Evolutionary conservation across 1,140 invertebrate genomes (phyloP), one percentile per base, ranked within the genome.

Genomic region (Metaphire vulgaris): DNA sequence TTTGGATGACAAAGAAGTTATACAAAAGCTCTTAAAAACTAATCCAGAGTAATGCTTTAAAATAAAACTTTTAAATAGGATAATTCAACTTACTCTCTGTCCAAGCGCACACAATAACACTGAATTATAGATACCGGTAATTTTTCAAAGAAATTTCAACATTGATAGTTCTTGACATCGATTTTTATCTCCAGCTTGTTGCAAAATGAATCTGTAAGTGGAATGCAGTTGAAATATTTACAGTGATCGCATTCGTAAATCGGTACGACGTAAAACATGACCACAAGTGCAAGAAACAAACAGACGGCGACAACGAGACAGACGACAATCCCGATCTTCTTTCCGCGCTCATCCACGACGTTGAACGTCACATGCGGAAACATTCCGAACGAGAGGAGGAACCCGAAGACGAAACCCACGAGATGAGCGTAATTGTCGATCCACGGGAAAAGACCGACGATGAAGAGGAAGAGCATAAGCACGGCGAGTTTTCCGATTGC

Each of bases 401-500:
- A 93, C 75, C 96, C 96, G 84, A 96, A 95, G 56, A 96, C 88
- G 84, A 98, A 97, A 92, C 87, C 90, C 78, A 89, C 95, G 12
- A 97, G 87, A 85, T 98, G 95, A 41, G 96, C 95, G 87, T 96
- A 98, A 88, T 98, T 99, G 89, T 98, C 96, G 93, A 98, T 1
- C 96, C 33, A 76, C 16, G 77, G 77, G 34, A 78, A 33, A 28
- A 78, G 77, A 21, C 77, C 77, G 30, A 76, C 31, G 29, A 76
- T 21, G 56, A 78, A 76, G 33, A 78, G 77, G 41, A 78, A 33
- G 64, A 66, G 14, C 31, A 78, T 31, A 29, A 78, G 30, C 21
- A 70, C 21, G 67, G 32, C 68, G 66, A 76, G 34, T 41, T 74
- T 74, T 33, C 56, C 56, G 41, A 74, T 1, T 1, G 65, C 74